Evolutionary conservation across 2,888 invertebrate genomes (phyloP).

Genomic region (Campaea margaritaria): DNA sequence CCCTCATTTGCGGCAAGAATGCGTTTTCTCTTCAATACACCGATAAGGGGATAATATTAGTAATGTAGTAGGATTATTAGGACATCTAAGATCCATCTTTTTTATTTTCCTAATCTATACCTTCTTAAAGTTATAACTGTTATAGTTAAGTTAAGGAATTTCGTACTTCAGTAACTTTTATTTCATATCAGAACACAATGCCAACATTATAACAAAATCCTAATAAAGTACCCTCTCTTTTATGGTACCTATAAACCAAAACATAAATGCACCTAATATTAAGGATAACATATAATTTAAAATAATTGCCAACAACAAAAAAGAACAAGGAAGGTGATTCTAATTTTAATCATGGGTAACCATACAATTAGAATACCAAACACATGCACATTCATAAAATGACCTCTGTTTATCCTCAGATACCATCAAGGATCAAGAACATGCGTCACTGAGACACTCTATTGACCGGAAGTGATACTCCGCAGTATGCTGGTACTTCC

Average conservation of each 20-base stretch:
- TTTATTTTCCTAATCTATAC: too few species aligned
- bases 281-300: neutral
- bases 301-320: slow-evolving; percentile 6
- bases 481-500: slow-evolving; percentile 68
- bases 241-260: neutral
- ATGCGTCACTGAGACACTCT: slow-evolving; percentile 53
- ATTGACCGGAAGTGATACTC: slow-evolving; percentile 45
- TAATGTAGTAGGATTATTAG: too few species aligned
- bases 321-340: slow-evolving; percentile 19
- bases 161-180: too few species aligned
- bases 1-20: too few species aligned
- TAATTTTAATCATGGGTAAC: slow-evolving; percentile 1
- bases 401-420: slow-evolving; percentile 41
- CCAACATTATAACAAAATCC: too few species aligned
- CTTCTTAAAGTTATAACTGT: too few species aligned
- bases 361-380: slow-evolving; percentile 13
- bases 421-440: slow-evolving; percentile 30
- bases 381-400: slow-evolving; percentile 6
- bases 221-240: too few species aligned
- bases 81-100: too few species aligned
- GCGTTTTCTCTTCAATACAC: too few species aligned
- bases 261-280: slow-evolving; percentile 3
- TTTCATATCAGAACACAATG: too few species aligned
- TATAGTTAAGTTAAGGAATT: too few species aligned
- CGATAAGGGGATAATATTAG: too few species aligned